Percentiles rank a stretch among this genome's conserved stretches.
These are phyloP conservation scores for Canis aureus DNA, from an alignment of 2,113 vertebrate genomes.

Conservation along the genomic window DNA sequence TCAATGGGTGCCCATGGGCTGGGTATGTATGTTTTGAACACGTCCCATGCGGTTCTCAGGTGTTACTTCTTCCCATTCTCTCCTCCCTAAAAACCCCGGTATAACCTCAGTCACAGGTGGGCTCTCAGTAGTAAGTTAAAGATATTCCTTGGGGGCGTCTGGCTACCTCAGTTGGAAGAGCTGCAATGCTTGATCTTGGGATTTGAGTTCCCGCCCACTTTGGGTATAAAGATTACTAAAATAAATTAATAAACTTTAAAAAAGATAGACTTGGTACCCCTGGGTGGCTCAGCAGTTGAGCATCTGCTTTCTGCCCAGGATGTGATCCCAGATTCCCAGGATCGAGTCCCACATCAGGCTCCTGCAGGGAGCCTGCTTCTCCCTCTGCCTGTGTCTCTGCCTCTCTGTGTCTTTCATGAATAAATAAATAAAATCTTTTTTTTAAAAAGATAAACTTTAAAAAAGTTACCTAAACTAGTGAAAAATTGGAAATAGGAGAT, in stretches of 20 bases:
- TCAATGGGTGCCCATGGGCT: neutral
- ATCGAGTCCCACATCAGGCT: too few species aligned
- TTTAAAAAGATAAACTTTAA: too few species aligned
- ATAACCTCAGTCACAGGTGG: neutral
- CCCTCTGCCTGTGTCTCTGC: too few species aligned
- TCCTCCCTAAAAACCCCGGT: neutral
- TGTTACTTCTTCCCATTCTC: neutral
- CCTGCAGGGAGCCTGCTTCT: too few species aligned
- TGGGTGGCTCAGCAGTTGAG: too few species aligned
- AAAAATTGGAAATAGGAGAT: neutral
- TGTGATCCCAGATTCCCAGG: too few species aligned
- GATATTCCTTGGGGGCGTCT: neutral
- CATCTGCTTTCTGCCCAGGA: too few species aligned
- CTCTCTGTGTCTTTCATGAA: too few species aligned
- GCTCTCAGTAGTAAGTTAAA: neutral
- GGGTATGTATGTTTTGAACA: neutral
- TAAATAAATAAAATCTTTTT: too few species aligned
- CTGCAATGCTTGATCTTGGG: neutral
- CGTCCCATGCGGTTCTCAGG: neutral
- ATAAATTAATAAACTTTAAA: neutral
- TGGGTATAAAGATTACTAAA: neutral
- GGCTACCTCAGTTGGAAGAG: neutral
- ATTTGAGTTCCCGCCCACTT: neutral
- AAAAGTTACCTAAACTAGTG: neutral
- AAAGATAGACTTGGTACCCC: too few species aligned